These are phyloP conservation scores for Smittia sp. DNA, from an alignment of 2,888 invertebrate genomes.

Conservation along the genomic window DNA sequence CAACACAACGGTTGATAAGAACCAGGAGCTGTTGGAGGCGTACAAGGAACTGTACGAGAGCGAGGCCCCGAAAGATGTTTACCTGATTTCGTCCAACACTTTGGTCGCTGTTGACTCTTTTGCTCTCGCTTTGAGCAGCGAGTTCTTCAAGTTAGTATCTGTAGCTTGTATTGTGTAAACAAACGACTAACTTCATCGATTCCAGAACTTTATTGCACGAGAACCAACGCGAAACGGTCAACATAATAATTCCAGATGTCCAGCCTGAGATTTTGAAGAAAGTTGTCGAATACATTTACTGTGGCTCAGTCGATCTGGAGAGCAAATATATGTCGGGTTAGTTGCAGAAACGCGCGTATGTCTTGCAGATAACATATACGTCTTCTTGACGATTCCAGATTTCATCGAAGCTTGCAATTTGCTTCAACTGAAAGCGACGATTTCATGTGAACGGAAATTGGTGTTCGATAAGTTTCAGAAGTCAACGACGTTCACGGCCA, in stretches of 20 bases:
- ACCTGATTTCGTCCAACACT: slow-evolving; percentile 1
- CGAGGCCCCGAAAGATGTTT: slow-evolving; percentile 23
- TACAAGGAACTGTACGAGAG: slow-evolving; percentile 13
- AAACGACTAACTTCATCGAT: background rate
- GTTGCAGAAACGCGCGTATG: background rate
- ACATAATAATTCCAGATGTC: slow-evolving; percentile 51
- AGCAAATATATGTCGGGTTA: slow-evolving; percentile 21
- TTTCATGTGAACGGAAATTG: slow-evolving; percentile 22
- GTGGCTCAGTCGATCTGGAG: slow-evolving; percentile 45
- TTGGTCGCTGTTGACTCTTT: slow-evolving; percentile 4
- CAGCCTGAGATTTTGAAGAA: slow-evolving; percentile 49
- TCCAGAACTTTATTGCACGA: background rate
- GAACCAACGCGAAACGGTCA: slow-evolving; percentile 21
- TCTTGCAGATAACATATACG: no score
- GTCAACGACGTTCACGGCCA: background rate
- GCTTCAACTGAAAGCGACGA: slow-evolving; percentile 26
- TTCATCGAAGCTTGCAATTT: slow-evolving; percentile 39
- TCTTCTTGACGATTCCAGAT: background rate
- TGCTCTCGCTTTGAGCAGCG: slow-evolving; percentile 16
- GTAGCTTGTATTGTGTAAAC: background rate
- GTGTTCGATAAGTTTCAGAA: slow-evolving; percentile 21
- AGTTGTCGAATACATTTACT: slow-evolving; percentile 51
- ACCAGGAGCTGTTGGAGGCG: slow-evolving; percentile 26
- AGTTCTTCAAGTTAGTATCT: background rate
- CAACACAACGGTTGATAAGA: slow-evolving; percentile 36